Evolutionary conservation across 2,113 vertebrate species (phyloP), one percentile per base, ranked within the genome.

Genomic region (Zosterops borbonicus): DNA sequence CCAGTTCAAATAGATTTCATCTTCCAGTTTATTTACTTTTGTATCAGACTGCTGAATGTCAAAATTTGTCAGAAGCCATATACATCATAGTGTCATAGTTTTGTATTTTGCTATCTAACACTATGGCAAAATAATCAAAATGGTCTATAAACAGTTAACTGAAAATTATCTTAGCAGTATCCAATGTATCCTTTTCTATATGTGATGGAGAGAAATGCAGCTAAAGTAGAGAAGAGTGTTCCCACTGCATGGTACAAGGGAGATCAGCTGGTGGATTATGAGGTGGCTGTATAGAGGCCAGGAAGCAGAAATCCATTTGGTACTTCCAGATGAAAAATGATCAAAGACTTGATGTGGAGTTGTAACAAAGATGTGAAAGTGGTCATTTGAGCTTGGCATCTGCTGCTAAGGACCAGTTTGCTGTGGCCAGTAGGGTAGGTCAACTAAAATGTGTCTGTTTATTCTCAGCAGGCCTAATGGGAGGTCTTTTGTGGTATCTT

Each of bases 341-440:
- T 92, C 55, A 77, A 92, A 94, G 90, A 52, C 70, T 90, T 75
- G 84, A 73, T 56, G 67, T 94, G 78, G 75, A 87, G n/a, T 75
- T 74, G 42, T 42, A 76, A 2, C 44, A 50, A 91, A 74, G 59
- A 70, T 83, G 87, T 94, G 53, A 14, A 95, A 74, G 78, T 74
- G 29, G 81, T 92, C 35, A 80, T 95, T 88, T 94, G 95, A 94
- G 47, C 74, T 96, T 88, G 90, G 53, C 62, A 90, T 94, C 85
- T 96, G 87, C 58, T 92, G 50, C 87, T 74, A 67, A 87, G 33
- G 87, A 5, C 82, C 46, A 74, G 1, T n/a, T 76, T 93, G 60
- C 82, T 74, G 87, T 86, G 75, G 91, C 94, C 88, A 81, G 87
- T 86, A 25, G 79, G 19, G 71, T 74, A 88, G 92, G 82, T 96